These are phyloP conservation scores for Caradrina kadenii DNA, from an alignment of 2,888 invertebrate species.

Conservation along the genomic window DNA sequence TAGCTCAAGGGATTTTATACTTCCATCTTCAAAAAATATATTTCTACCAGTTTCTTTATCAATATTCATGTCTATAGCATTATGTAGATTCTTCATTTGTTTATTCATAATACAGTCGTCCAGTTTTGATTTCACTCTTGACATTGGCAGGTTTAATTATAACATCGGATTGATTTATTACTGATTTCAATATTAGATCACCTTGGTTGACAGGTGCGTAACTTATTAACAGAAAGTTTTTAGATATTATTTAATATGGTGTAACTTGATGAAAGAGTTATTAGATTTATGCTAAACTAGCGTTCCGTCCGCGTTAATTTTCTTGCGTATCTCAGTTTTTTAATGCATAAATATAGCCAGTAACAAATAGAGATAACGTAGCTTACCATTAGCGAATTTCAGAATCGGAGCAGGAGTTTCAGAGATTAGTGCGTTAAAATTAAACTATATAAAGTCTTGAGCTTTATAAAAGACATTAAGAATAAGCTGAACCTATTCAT, in stretches of 20 bases:
- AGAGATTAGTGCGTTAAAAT: no score
- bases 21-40: not conserved
- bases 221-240: constrained; percentile 50
- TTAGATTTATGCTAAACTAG: constrained; percentile 3
- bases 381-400: no score
- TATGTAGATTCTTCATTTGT: constrained; percentile 4
- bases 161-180: constrained; percentile 25
- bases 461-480: constrained; percentile 3
- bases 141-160: constrained; percentile 11
- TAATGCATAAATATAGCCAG: no score
- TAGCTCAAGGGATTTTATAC: not conserved
- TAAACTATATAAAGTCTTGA: not conserved
- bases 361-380: no score
- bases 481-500: not conserved
- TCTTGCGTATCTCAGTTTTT: no score
- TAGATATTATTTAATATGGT: constrained; percentile 11
- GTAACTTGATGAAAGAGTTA: constrained; percentile 18
- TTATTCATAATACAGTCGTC: constrained; percentile 23
- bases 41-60: constrained; percentile 7
- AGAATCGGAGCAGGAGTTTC: no score
- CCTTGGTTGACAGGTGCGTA: constrained; percentile 27
- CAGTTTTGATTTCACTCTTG: constrained; percentile 39
- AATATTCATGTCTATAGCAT: constrained; percentile 15
- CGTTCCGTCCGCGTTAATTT: no score
- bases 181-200: constrained; percentile 32